A percentile compares a stretch with the other conserved stretches of the same genome.
These are phyloP conservation scores for Microtus richardsoni DNA, from an alignment of 2,113 vertebrate species.

Conservation along the genomic window DNA sequence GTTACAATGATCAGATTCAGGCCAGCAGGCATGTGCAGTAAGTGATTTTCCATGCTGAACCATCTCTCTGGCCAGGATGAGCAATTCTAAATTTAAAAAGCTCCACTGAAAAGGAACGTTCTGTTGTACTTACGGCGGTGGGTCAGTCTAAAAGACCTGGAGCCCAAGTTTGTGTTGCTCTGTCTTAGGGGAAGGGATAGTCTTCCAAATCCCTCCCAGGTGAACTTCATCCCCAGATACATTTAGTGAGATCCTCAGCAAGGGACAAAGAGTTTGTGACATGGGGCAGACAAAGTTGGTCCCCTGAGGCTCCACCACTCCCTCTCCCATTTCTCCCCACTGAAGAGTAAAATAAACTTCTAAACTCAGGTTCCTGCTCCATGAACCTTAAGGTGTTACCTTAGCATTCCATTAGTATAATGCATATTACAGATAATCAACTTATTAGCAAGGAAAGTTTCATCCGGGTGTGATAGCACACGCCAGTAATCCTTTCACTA, in stretches of 20 bases:
- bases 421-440: not conserved
- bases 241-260: not conserved
- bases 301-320: not conserved
- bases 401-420: not conserved
- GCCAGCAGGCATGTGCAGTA: not conserved
- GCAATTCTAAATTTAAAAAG: not conserved
- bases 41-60: not conserved
- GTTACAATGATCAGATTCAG: not conserved
- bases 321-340: not conserved
- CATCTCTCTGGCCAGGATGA: not conserved
- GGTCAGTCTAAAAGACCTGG: not conserved
- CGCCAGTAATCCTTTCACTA: too few species aligned
- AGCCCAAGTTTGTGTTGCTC: not conserved
- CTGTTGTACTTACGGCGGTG: not conserved
- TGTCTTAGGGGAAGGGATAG: not conserved
- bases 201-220: not conserved
- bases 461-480: not conserved
- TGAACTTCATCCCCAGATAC: not conserved
- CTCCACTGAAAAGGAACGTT: not conserved
- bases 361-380: not conserved
- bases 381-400: not conserved
- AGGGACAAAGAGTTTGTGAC: not conserved
- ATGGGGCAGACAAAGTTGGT: not conserved
- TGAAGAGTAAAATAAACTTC: not conserved
- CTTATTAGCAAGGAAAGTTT: not conserved